These are phyloP conservation scores for Oscheius onirici DNA, from an alignment of 2,888 invertebrate species.

Conservation along the genomic window DNA sequence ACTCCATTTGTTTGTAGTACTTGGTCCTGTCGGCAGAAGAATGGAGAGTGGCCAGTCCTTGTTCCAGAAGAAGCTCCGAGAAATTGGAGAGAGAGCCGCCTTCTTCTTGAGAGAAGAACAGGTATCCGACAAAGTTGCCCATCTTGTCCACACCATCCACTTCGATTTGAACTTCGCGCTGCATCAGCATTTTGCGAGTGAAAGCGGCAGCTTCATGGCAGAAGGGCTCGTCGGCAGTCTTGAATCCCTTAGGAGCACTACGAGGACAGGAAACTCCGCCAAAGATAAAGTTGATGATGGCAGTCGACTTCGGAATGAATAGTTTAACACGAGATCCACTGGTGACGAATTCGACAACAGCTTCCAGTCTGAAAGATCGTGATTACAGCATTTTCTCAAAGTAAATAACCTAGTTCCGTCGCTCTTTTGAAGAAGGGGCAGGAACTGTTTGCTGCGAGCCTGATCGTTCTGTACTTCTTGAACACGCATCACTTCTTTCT, in stretches of 20 bases:
- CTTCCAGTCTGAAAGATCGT: constrained; percentile 80
- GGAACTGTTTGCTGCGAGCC: constrained; percentile 78
- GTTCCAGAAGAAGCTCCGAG: constrained; percentile 78
- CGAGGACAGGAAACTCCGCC: constrained; percentile 76
- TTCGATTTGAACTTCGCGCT: constrained; percentile 79
- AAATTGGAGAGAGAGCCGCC: constrained; percentile 79
- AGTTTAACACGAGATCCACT: constrained; percentile 92
- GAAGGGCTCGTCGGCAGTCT: constrained; percentile 84
- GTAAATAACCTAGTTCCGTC: background rate
- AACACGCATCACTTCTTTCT: constrained; percentile 45
- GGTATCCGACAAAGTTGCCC: constrained; percentile 91
- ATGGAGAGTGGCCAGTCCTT: constrained; percentile 77
- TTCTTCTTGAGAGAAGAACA: constrained; percentile 82
- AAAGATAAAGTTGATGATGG: constrained; percentile 90
- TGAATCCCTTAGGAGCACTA: constrained; percentile 74
- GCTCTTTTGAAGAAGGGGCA: constrained; percentile 87
- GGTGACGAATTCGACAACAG: constrained; percentile 93
- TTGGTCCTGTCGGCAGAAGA: constrained; percentile 91
- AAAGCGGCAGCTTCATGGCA: constrained; percentile 92
- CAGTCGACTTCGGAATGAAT: constrained; percentile 92
- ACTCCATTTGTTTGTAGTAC: constrained; percentile 82
- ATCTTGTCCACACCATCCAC: constrained; percentile 95
- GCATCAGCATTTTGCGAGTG: constrained; percentile 87
- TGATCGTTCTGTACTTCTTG: constrained; percentile 65
- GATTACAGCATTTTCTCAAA: background rate